Conservation (phyloP, 2,888 invertebrate species). For the Pachliopta kotzebuea region DNA sequence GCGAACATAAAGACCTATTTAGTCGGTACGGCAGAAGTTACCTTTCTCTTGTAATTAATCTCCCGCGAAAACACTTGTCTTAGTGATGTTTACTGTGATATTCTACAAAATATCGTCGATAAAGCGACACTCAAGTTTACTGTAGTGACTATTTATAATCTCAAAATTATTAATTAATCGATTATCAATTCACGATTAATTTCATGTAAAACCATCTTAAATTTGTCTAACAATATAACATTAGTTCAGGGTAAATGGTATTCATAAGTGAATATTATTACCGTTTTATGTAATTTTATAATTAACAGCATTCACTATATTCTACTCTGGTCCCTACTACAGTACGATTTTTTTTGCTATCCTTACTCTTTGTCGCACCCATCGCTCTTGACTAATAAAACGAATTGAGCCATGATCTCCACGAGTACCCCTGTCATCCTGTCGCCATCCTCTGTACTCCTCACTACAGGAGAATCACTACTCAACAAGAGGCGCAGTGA, state of each 20-base stretch:
- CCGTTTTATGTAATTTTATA: background rate
- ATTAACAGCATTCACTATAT: background rate
- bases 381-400: conserved; percentile 38
- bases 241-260: conserved; percentile 5
- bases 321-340: background rate
- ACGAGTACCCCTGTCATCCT: conserved; percentile 42
- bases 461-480: conserved; percentile 18
- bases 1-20: too few relatives aligned
- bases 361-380: conserved; percentile 26
- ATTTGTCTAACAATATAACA: background rate
- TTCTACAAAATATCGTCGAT: background rate
- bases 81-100: background rate
- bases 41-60: too few relatives aligned
- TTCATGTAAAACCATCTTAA: background rate
- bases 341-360: conserved; percentile 5
- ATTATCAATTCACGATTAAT: too few relatives aligned
- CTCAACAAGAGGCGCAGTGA: conserved; percentile 2
- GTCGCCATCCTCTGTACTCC: conserved; percentile 37
- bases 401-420: conserved; percentile 38
- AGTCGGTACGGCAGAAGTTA: too few relatives aligned
- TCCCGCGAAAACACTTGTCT: too few relatives aligned
- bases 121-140: too few relatives aligned
- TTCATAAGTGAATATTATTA: background rate
- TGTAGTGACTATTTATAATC: too few relatives aligned
- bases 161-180: too few relatives aligned